These are phyloP conservation scores for Redunca redunca DNA, from an alignment of 2,113 vertebrate genomes.

Conservation along the genomic window DNA sequence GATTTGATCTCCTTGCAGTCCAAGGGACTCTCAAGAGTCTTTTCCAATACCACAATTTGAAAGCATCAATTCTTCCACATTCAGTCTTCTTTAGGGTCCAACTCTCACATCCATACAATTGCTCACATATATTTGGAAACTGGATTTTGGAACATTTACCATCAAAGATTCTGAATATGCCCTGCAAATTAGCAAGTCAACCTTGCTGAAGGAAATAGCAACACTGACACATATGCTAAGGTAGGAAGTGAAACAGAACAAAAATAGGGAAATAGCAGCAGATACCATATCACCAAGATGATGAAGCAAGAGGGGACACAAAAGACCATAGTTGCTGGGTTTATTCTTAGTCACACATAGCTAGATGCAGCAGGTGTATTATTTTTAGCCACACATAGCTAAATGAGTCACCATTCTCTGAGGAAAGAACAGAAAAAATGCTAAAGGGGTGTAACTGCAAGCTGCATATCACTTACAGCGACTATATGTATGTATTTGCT, in stretches of 20 bases:
- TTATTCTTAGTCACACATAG: neutral
- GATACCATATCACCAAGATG: neutral
- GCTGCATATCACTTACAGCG: neutral
- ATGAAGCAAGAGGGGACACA: neutral
- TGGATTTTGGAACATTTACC: neutral
- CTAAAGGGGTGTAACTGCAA: neutral
- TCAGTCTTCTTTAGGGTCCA: neutral
- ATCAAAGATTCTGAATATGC: neutral
- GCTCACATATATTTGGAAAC: neutral
- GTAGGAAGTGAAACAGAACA: neutral
- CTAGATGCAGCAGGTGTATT: neutral
- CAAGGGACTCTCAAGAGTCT: neutral
- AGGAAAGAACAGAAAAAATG: constrained; percentile 1
- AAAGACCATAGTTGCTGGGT: neutral
- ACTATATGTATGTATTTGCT: neutral
- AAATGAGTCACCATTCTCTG: constrained; percentile 5
- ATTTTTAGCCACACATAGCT: neutral
- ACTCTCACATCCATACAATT: neutral
- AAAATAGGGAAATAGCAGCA: neutral
- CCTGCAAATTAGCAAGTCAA: neutral
- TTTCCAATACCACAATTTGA: neutral
- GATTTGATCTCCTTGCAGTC: neutral
- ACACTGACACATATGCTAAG: neutral
- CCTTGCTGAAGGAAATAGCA: neutral
- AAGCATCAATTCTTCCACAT: neutral